A percentile compares a stretch with the other conserved stretches of the same genome.
These are phyloP conservation scores for Carposina sasakii DNA, from an alignment of 1,140 invertebrate genomes.

Conservation along the genomic window DNA sequence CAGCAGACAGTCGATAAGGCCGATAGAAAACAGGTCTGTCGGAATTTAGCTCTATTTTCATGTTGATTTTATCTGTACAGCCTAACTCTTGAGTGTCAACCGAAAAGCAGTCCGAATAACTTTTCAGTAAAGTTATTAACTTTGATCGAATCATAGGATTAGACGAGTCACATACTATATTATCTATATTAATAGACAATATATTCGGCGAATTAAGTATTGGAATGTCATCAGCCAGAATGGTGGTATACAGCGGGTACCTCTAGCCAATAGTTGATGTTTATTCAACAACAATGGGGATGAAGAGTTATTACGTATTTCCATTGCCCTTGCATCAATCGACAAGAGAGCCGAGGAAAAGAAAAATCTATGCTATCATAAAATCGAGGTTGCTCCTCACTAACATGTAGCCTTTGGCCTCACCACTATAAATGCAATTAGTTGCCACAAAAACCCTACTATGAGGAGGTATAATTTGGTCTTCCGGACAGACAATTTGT, in stretches of 20 bases:
- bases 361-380: neutral
- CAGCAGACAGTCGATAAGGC: conserved; percentile 26
- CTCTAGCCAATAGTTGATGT: neutral
- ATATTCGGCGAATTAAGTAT: neutral
- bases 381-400: neutral
- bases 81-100: conserved; percentile 18
- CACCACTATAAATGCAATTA: neutral
- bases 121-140: conserved; percentile 12
- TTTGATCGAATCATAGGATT: neutral
- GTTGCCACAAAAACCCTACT: neutral
- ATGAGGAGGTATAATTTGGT: neutral
- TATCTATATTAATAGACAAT: neutral
- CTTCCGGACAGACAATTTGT: neutral
- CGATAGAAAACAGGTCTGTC: conserved; percentile 19
- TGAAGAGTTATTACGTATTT: neutral
- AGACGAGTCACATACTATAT: neutral
- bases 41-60: conserved; percentile 23
- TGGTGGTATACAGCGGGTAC: neutral
- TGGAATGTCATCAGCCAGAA: neutral
- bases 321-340: neutral
- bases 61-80: conserved; percentile 21
- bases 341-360: no score
- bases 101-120: conserved; percentile 19
- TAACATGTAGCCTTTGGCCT: neutral
- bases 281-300: neutral